A percentile compares a stretch with the other conserved stretches of the same genome.
phyloP scores from a whole-genome alignment of 1,140 invertebrate species.

The Drosophila parvula region DNA sequence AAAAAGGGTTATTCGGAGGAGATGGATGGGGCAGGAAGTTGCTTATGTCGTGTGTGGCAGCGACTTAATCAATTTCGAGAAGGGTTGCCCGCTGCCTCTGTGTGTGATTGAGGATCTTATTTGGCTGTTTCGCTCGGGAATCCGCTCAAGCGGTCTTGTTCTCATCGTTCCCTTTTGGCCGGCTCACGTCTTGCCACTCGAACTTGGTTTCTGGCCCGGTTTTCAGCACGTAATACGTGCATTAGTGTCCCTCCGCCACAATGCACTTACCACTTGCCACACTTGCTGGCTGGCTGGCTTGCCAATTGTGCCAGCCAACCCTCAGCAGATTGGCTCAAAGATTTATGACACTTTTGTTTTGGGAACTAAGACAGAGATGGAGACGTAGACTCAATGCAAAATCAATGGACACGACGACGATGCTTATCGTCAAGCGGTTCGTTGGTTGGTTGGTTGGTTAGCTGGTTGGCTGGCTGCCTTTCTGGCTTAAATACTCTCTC shows the following conservation, averaged over 20 bases:
- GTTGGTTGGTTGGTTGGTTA: background rate
- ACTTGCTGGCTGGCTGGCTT: background rate
- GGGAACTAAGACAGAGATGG: constrained; percentile 6
- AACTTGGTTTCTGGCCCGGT: constrained; percentile 34
- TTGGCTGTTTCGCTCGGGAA: constrained; percentile 6
- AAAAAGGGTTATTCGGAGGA: constrained; percentile 20
- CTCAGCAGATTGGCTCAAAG: constrained; percentile 47
- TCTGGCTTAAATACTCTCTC: constrained; percentile 67
- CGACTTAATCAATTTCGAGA: constrained; percentile 42
- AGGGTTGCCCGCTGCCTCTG: constrained; percentile 7
- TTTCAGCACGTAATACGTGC: constrained; percentile 74
- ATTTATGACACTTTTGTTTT: constrained; percentile 81
- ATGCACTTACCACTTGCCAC: constrained; percentile 45
- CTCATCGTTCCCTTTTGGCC: constrained; percentile 35
- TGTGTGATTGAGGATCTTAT: constrained; percentile 34
- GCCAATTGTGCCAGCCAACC: constrained; percentile 15
- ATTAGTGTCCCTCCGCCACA: constrained; percentile 55
- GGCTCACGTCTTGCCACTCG: constrained; percentile 50
- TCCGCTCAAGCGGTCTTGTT: constrained; percentile 2
- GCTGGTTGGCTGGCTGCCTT: constrained; percentile 7
- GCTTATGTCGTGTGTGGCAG: constrained; percentile 32
- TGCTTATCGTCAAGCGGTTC: constrained; percentile 61
- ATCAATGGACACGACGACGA: constrained; percentile 59
- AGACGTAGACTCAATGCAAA: constrained; percentile 61
- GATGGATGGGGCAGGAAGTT: constrained; percentile 58